Evolutionary conservation across 23 tunicate species (phyloP), one percentile per base, ranked within the genome.

Genomic region (Pegea sp.): DNA sequence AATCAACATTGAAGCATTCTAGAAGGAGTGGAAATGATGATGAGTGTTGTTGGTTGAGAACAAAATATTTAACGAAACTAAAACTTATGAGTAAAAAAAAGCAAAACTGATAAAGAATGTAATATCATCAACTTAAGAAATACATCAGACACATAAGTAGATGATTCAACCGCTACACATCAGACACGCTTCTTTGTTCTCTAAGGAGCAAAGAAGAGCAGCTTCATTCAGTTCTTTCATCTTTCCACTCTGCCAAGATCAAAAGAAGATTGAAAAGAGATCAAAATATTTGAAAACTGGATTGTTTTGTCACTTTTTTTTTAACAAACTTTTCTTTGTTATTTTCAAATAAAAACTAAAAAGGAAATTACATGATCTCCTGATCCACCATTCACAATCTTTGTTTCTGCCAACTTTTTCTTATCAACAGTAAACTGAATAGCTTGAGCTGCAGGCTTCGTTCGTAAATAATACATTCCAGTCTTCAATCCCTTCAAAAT

Each of bases 381-480:
- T 46, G 56, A 55, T 26, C 34, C 13, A 25, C 30, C 3, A 25
- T 18, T 29, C 2, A 63, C 16, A 7, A 32, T 54, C 52, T 64
- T 52, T 4, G 50, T 32, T 49, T 74, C 48, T 26, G 62, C 42
- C 27, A 90, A 44, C 54, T 90, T 90, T n/a, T 71, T 62, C 53
- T 90, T 76, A 52, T 90, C 98, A 22, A 90, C 81, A 24, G 98
- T 90, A 57, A 90, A 90, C 58, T 90, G 79, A 62, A 90, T 90
- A 0, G 98, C 98, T 61, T 70, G 75, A 22, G 98, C 91, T 13
- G 98, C 98, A 5, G 98, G 98, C 54, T 90, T 90, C 16, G 91
- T 77, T 46, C 98, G 65, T 52, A 90, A 29, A 42, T 90, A 90
- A 31, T 90, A 90, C 98, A 90, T 90, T 13, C 98, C 98, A 1